These are phyloP conservation scores for Emmelina monodactyla DNA, from an alignment of 2,888 invertebrate species.

Conservation along the genomic window DNA sequence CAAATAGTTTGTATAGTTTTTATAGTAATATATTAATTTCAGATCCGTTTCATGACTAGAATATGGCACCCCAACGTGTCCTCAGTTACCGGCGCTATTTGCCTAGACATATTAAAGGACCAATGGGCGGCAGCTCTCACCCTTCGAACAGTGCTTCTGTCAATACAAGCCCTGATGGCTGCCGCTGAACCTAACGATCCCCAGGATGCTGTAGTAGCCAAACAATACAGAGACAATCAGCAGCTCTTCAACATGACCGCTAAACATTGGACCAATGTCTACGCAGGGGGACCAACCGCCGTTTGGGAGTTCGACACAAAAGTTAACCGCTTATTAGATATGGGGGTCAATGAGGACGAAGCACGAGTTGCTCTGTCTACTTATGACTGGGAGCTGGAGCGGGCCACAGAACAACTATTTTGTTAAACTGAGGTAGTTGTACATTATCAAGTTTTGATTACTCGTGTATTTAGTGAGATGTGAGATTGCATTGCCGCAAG, in stretches of 20 bases:
- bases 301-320: conserved; percentile 82
- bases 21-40: conserved; percentile 12
- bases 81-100: conserved; percentile 97
- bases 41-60: conserved; percentile 96
- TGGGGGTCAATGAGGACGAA: conserved; percentile 92
- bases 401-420: conserved; percentile 80
- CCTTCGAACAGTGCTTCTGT: conserved; percentile 91
- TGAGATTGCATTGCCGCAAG: too few species aligned
- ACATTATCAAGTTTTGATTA: too few species aligned
- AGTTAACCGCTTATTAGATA: conserved; percentile 87
- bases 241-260: conserved; percentile 91
- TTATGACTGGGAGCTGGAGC: conserved; percentile 91
- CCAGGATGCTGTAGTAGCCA: conserved; percentile 96
- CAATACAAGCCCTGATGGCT: conserved; percentile 92
- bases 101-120: conserved; percentile 97
- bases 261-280: conserved; percentile 93
- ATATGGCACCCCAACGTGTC: conserved; percentile 99
- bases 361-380: conserved; percentile 91
- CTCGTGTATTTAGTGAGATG: too few species aligned
- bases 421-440: too few species aligned
- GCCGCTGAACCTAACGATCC: conserved; percentile 94
- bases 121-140: conserved; percentile 99
- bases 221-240: conserved; percentile 91
- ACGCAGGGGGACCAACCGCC: conserved; percentile 78
- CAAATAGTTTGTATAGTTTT: too few species aligned